phyloP scores from a whole-genome alignment of 1,140 invertebrate species.

The Penaeus japonicus region DNA sequence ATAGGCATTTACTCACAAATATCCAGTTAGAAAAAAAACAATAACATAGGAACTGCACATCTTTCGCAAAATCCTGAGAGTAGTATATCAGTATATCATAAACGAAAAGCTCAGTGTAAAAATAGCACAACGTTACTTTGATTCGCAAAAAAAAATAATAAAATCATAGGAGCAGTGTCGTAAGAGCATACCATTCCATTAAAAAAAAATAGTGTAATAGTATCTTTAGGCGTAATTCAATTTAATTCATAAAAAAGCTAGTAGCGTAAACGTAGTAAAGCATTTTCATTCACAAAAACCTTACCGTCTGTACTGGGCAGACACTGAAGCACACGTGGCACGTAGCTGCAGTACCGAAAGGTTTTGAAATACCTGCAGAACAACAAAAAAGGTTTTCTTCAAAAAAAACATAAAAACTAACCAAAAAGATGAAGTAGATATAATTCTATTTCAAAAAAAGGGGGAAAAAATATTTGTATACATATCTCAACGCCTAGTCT shows the following conservation, averaged over 20 bases:
- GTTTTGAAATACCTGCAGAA: constrained; percentile 73
- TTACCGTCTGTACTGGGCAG: constrained; percentile 75
- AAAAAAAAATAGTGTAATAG: neutral
- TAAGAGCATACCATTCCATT: too few species aligned
- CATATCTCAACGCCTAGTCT: too few species aligned
- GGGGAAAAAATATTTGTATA: neutral
- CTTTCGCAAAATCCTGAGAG: too few species aligned
- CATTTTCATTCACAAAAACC: constrained; percentile 24
- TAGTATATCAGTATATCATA: too few species aligned
- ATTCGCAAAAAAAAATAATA: too few species aligned
- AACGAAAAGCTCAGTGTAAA: too few species aligned
- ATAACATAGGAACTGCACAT: neutral
- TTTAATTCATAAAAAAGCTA: neutral
- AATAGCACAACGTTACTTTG: too few species aligned
- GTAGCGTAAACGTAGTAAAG: constrained; percentile 26
- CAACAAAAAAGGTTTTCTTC: neutral
- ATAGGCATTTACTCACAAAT: too few species aligned
- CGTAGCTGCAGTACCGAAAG: constrained; percentile 76
- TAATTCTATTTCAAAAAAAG: neutral
- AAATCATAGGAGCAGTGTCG: too few species aligned
- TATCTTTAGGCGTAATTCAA: too few species aligned
- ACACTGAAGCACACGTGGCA: constrained; percentile 72
- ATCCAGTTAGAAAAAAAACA: too few species aligned
- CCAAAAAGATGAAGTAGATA: neutral
- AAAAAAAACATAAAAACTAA: neutral